Evolutionary conservation across 2,113 vertebrate genomes (phyloP).

Genomic region (Indicator indicator): DNA sequence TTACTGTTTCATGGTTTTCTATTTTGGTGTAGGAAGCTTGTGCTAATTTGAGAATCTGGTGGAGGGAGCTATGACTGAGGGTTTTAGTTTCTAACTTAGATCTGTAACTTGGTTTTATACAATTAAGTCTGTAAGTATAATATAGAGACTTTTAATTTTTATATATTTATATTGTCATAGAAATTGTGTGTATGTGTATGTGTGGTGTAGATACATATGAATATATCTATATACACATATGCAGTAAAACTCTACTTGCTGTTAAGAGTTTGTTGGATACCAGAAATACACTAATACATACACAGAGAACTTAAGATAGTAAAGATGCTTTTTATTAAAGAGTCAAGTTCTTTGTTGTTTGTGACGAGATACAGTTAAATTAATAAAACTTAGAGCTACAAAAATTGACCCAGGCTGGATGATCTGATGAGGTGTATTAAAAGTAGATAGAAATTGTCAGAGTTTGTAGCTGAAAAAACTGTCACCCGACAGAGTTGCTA

Average conservation of each 20-base stretch:
- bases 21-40: not conserved
- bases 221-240: accelerated
- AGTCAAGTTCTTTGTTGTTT: not conserved
- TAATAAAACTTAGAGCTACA: not conserved
- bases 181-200: not conserved
- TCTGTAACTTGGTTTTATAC: not conserved
- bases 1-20: not conserved
- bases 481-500: not conserved
- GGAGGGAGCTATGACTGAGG: too few relatives aligned
- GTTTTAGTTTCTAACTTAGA: not conserved
- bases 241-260: not conserved
- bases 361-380: not conserved
- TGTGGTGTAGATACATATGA: not conserved
- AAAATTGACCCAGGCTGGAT: not conserved
- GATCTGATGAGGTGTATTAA: not conserved
- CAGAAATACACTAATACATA: not conserved
- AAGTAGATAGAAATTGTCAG: not conserved
- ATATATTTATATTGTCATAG: not conserved
- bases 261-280: not conserved
- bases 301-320: not conserved
- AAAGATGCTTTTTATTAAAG: not conserved
- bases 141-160: not conserved
- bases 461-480: not conserved
- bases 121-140: not conserved
- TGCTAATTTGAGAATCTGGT: not conserved